Evolutionary conservation across 2,888 invertebrate species (phyloP).

Genomic region (Carcina quercana): DNA sequence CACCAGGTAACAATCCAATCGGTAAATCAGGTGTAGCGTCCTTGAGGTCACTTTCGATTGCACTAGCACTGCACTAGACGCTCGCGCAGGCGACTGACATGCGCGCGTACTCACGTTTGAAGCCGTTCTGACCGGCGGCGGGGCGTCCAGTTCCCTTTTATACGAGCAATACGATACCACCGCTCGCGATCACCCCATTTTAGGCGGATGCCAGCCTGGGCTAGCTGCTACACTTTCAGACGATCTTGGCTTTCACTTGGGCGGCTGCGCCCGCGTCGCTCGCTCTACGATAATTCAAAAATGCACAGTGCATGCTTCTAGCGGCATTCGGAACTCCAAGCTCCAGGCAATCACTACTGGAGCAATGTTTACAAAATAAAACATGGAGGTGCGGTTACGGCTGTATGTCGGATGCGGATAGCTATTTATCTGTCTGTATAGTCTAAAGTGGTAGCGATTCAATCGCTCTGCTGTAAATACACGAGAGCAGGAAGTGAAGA

Average conservation of each 20-base stretch:
- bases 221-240: constrained; percentile 58
- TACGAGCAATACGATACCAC: constrained; percentile 87
- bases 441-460: too few relatives aligned
- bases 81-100: constrained; percentile 37
- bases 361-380: constrained; percentile 28
- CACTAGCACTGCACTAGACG: constrained; percentile 39
- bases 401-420: too few relatives aligned
- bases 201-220: constrained; percentile 66
- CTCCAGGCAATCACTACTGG: not conserved
- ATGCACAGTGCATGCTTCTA: not conserved
- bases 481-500: too few relatives aligned
- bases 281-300: constrained; percentile 15
- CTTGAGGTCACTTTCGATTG: constrained; percentile 18
- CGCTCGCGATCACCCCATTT: constrained; percentile 69
- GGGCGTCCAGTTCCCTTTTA: constrained; percentile 82
- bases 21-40: not conserved
- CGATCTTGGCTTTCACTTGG: constrained; percentile 69
- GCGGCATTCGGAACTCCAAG: not conserved
- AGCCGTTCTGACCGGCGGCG: constrained; percentile 95
- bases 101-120: constrained; percentile 90
- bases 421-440: too few relatives aligned
- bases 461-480: too few relatives aligned
- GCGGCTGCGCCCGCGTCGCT: constrained; percentile 30
- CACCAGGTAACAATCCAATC: constrained; percentile 47
- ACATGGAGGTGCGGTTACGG: constrained; percentile 17